Percentiles rank a stretch among this genome's conserved stretches.
phyloP scores from a whole-genome alignment of 1,140 invertebrate species.

The Drosophila triauraria region DNA sequence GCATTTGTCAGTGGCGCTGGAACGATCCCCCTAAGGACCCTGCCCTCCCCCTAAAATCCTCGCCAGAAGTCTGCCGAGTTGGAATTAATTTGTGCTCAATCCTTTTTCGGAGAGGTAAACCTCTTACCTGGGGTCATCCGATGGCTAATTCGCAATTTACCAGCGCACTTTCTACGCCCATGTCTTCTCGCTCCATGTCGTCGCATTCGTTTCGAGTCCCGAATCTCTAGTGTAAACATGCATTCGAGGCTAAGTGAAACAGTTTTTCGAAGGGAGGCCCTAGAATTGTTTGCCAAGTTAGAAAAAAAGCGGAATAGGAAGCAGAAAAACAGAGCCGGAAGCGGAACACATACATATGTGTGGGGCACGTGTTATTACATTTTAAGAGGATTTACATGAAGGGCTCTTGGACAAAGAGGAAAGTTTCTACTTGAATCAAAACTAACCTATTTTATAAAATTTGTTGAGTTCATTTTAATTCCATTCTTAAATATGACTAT shows the following conservation, averaged over 20 bases:
- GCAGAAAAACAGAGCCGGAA: not conserved
- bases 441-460: too few relatives aligned
- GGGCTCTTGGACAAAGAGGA: not conserved
- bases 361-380: constrained; percentile 65
- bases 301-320: constrained; percentile 14
- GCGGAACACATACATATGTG: constrained; percentile 4
- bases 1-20: constrained; percentile 71
- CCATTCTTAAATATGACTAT: too few relatives aligned
- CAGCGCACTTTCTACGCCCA: constrained; percentile 30
- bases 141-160: constrained; percentile 6
- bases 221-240: constrained; percentile 56
- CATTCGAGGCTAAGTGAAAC: constrained; percentile 50
- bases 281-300: constrained; percentile 48
- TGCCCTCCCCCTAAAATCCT: constrained; percentile 5
- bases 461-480: too few relatives aligned
- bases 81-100: constrained; percentile 38
- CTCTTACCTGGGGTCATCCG: constrained; percentile 21
- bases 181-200: constrained; percentile 10
- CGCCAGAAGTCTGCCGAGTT: not conserved
- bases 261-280: constrained; percentile 23
- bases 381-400: constrained; percentile 47
- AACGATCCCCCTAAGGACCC: constrained; percentile 12
- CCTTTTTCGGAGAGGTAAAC: constrained; percentile 20
- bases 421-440: not conserved
- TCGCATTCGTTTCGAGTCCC: constrained; percentile 40